Evolutionary conservation across 2,113 vertebrate species (phyloP), one percentile per base, ranked within the genome.

Genomic region (Circaetus gallicus): DNA sequence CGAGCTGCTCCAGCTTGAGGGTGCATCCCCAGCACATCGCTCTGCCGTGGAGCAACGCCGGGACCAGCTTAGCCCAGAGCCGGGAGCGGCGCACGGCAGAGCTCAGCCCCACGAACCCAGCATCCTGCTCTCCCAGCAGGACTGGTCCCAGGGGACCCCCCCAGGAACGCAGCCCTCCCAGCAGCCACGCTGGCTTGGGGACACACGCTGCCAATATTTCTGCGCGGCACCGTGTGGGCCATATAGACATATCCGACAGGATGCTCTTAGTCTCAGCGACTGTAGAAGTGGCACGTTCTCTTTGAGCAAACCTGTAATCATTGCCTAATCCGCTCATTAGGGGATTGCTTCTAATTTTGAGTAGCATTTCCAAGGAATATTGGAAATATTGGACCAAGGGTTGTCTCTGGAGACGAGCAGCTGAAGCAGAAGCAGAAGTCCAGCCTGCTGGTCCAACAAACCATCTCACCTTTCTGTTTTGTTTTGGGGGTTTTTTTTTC

Each of bases 391-490:
- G 40, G 52, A 13, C 22, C 26, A 47, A 78, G 25, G 17, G 61
- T 0, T 49, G 53, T 19, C 62, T 56, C 58, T 72, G 74, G 56
- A 93, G 77, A 53, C 65, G 69, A 20, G 70, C 70, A 71, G 65
- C 89, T 78, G 80, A 73, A 77, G 86, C 45, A 16, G 82, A 89
- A 95, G 55, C 58, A 76, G 78, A 87, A 79, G 22, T 18, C 63
- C 65, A 77, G 45, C 42, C 83, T 21, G 53, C 73, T 71, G 82
- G 18, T 13, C 86, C 79, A 45, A 83, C 4, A 3, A 72, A 82
- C 76, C 80, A 55, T 29, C 87, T 93, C 91, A 90, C 87, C 96
- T 91, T 96, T 83, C 86, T 59, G 21, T 18, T 22, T 77, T 29
- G 19, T 7, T 29, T 53, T 16, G 1, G 50, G 14, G 3, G 4